Percentiles rank a stretch among this genome's conserved stretches.
Evolutionary conservation across 2,888 invertebrate genomes (phyloP).

Genomic region (Athalia cordata): DNA sequence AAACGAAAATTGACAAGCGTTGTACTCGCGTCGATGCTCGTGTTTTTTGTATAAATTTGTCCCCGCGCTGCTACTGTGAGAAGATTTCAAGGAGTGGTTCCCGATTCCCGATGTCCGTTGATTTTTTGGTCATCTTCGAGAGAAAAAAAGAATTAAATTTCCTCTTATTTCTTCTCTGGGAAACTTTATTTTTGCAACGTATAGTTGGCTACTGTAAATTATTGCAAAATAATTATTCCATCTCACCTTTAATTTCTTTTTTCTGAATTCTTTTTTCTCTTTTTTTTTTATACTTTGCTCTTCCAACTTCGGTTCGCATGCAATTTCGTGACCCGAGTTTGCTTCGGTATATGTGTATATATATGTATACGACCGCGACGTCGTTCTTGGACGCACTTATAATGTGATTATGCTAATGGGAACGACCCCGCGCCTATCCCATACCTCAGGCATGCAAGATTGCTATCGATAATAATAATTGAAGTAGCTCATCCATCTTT

Average conservation of each 20-base stretch:
- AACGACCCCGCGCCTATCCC: neutral
- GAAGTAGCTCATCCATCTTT: slow-evolving; percentile 46
- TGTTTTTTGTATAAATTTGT: too few relatives aligned
- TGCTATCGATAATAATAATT: slow-evolving; percentile 44
- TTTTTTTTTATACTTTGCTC: neutral
- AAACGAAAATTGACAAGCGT: too few relatives aligned
- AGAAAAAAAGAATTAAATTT: too few relatives aligned
- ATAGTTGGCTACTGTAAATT: too few relatives aligned
- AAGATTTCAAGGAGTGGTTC: too few relatives aligned
- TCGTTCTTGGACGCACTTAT: slow-evolving; percentile 55
- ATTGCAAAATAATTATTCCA: neutral
- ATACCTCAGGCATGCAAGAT: slow-evolving; percentile 34
- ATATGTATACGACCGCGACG: neutral
- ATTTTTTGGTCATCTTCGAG: too few relatives aligned
- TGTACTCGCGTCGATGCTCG: too few relatives aligned
- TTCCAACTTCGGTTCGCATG: neutral
- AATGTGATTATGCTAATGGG: slow-evolving; percentile 67
- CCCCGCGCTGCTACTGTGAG: too few relatives aligned
- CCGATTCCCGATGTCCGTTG: too few relatives aligned
- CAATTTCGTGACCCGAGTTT: neutral
- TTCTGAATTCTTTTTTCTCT: neutral
- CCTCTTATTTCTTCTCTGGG: too few relatives aligned
- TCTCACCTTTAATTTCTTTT: neutral
- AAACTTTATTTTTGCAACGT: too few relatives aligned
- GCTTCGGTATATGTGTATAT: too few relatives aligned